A percentile compares a stretch with the other conserved stretches of the same genome.
Conservation (phyloP, 2,797 vertebrate genomes). For the Pantherophis alleghaniensis region DNA sequence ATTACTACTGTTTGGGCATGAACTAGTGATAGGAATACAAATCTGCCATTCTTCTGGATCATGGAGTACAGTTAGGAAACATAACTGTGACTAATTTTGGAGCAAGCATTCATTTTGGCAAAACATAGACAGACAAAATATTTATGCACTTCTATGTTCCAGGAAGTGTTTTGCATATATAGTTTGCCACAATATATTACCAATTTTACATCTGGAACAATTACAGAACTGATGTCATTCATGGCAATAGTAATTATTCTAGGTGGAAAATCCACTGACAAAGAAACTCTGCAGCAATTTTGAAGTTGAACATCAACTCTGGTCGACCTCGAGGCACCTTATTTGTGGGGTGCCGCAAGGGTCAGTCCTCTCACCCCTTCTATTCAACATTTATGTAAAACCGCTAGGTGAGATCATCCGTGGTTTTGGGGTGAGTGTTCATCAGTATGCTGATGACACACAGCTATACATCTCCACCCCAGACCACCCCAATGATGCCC, state of each 20-base stretch:
- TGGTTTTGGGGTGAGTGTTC: no score
- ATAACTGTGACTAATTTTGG: conserved; percentile 31
- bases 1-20: background rate
- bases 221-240: conserved; percentile 5
- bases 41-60: conserved; percentile 37
- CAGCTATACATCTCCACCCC: no score
- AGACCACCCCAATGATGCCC: no score
- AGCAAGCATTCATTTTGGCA: conserved; percentile 61
- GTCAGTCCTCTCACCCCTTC: no score
- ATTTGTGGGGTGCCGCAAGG: no score
- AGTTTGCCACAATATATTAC: conserved; percentile 47
- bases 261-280: background rate
- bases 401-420: no score
- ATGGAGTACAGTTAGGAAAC: conserved; percentile 51
- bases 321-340: background rate
- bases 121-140: conserved; percentile 16
- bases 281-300: background rate
- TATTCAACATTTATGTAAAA: no score
- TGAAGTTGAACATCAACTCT: background rate
- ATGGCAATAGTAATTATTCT: background rate
- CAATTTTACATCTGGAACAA: conserved; percentile 50
- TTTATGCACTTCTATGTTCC: conserved; percentile 27
- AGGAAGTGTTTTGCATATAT: conserved; percentile 52
- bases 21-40: conserved; percentile 24
- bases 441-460: no score